These are phyloP conservation scores for Lagocephalus sceleratus DNA, from an alignment of 2,797 vertebrate genomes.

Conservation along the genomic window DNA sequence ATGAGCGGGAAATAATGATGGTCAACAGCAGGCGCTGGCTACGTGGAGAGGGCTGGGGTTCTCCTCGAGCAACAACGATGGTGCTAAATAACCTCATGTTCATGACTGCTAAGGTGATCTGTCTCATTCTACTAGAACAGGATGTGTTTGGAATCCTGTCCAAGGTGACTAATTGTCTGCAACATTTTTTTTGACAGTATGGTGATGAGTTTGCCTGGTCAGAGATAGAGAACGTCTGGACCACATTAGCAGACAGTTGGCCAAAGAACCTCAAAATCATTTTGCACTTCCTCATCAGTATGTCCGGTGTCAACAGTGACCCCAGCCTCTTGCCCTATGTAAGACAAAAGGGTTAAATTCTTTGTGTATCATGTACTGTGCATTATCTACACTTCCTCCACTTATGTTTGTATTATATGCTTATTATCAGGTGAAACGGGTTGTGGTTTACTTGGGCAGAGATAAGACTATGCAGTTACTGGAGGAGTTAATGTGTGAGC, in stretches of 20 bases:
- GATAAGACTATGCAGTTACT: conserved; percentile 99
- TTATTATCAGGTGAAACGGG: conserved; percentile 89
- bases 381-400: background rate
- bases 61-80: conserved; percentile 94
- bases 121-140: background rate
- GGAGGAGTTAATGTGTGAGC: conserved; percentile 94
- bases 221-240: conserved; percentile 98
- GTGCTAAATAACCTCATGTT: conserved; percentile 99
- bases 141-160: background rate
- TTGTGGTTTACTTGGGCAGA: conserved; percentile 96
- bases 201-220: conserved; percentile 98
- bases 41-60: conserved; percentile 95
- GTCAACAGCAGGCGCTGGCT: conserved; percentile 95
- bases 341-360: conserved; percentile 65
- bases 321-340: conserved; percentile 98
- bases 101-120: conserved; percentile 94
- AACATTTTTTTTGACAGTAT: conserved; percentile 76
- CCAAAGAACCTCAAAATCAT: conserved; percentile 99
- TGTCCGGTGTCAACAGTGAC: conserved; percentile 96
- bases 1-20: conserved; percentile 89
- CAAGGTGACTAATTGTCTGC: too few species aligned
- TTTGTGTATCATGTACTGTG: background rate
- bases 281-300: conserved; percentile 97
- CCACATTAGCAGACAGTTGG: conserved; percentile 97
- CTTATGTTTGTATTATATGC: background rate